These are phyloP conservation scores for Oostethus manadensis DNA, from an alignment of 2,113 vertebrate species.

Conservation along the genomic window DNA sequence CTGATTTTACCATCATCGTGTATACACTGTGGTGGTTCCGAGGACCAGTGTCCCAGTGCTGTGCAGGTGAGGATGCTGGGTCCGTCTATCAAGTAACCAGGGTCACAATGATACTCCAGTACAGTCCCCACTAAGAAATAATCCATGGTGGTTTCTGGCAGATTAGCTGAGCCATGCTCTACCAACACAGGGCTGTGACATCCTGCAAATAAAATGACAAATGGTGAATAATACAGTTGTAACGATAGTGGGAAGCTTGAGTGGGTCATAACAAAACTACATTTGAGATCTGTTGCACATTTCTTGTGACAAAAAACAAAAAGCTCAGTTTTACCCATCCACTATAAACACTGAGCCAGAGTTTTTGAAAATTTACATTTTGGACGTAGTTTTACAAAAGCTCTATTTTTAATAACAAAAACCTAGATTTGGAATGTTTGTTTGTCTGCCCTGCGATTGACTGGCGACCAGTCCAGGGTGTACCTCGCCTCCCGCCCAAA, in stretches of 20 bases:
- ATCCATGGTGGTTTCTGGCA: slow-evolving; percentile 67
- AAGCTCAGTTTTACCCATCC: no score
- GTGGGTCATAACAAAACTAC: neutral
- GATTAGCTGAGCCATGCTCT: slow-evolving; percentile 57
- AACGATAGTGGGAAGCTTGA: neutral
- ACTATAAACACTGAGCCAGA: no score
- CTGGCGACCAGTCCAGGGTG: no score
- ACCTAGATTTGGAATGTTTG: no score
- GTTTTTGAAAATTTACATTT: no score
- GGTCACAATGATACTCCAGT: slow-evolving; percentile 70
- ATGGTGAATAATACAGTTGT: slow-evolving; percentile 3
- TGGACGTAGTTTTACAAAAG: no score
- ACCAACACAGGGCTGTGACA: slow-evolving; percentile 60
- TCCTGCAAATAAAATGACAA: slow-evolving; percentile 29
- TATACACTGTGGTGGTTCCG: slow-evolving; percentile 65
- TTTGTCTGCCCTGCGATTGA: no score
- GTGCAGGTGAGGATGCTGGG: slow-evolving; percentile 57
- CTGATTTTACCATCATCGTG: slow-evolving; percentile 62
- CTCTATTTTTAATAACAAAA: no score
- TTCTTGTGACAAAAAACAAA: no score
- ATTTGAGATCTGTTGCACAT: no score
- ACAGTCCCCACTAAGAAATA: slow-evolving; percentile 64
- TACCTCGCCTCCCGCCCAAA: no score
- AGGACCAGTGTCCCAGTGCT: slow-evolving; percentile 63
- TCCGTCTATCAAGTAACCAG: slow-evolving; percentile 66